Conservation (phyloP, 2,797 vertebrate genomes). For the Uromys caudimaculatus region DNA sequence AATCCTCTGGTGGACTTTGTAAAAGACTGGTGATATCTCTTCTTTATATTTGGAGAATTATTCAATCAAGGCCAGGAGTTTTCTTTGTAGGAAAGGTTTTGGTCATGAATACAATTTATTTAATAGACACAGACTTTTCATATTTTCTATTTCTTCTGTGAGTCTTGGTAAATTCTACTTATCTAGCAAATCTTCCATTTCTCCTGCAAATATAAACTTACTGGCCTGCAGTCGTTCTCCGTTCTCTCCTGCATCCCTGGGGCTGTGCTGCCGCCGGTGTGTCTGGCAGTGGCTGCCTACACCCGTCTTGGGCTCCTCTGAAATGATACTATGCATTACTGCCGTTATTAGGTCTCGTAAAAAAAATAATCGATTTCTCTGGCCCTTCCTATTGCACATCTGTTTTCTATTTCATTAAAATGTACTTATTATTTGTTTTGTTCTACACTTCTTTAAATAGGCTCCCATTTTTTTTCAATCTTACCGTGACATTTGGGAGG, state of each 20-base stretch:
- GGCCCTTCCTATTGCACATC: neutral
- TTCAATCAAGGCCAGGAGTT: neutral
- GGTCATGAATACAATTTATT: slow-evolving; percentile 23
- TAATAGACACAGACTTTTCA: neutral
- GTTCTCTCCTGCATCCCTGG: neutral
- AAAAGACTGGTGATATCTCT: slow-evolving; percentile 23
- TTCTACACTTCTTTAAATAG: slow-evolving; percentile 14
- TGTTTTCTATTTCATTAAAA: slow-evolving; percentile 32
- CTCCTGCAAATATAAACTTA: slow-evolving; percentile 17
- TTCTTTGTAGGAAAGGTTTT: slow-evolving; percentile 33
- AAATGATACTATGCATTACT: neutral
- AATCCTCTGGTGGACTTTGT: neutral
- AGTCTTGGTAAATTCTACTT: slow-evolving; percentile 30
- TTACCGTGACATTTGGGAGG: neutral
- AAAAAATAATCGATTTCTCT: neutral
- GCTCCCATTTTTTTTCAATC: neutral
- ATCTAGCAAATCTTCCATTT: slow-evolving; percentile 16
- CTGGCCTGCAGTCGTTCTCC: neutral
- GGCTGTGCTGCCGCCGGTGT: neutral
- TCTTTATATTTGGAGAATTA: neutral
- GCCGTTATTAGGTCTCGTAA: neutral
- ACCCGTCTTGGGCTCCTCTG: neutral
- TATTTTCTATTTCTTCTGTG: slow-evolving; percentile 52
- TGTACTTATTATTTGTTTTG: neutral
- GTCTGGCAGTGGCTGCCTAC: neutral